phyloP scores from a whole-genome alignment of 2,888 invertebrate genomes.

The Zaprionus obscuricornis region DNA sequence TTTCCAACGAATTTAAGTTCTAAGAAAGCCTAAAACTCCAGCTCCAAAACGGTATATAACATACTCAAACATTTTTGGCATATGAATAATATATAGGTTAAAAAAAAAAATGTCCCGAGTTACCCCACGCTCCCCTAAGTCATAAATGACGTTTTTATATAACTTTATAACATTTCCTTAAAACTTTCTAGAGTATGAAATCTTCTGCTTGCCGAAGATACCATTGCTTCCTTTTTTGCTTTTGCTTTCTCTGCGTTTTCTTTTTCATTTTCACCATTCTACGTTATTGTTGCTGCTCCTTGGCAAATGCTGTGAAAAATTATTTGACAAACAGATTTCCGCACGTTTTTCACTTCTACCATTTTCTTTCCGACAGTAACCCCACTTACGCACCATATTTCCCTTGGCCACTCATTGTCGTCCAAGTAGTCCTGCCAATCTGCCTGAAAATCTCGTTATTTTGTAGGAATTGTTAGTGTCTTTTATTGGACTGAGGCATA shows the following conservation, averaged over 20 bases:
- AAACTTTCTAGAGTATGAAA: too few species aligned
- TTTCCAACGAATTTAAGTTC: too few species aligned
- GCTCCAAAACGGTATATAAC: too few species aligned
- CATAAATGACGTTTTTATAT: too few species aligned
- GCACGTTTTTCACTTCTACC: constrained; percentile 54
- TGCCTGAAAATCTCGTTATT: constrained; percentile 53
- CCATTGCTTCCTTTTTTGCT: not conserved
- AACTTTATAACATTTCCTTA: too few species aligned
- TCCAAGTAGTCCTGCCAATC: constrained; percentile 27
- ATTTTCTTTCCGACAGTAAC: constrained; percentile 1
- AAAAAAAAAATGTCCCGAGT: too few species aligned
- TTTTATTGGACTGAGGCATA: constrained; percentile 56
- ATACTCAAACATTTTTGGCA: too few species aligned
- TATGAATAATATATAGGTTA: too few species aligned
- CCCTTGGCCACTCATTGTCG: not conserved
- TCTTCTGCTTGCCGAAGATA: too few species aligned
- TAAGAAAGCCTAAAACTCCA: too few species aligned
- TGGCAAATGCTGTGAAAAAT: constrained; percentile 65
- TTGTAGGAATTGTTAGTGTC: constrained; percentile 56
- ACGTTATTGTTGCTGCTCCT: constrained; percentile 13
- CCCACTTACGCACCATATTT: too few species aligned
- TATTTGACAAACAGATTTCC: constrained; percentile 77
- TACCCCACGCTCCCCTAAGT: too few species aligned
- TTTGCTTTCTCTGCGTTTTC: constrained; percentile 10
- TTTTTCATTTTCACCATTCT: constrained; percentile 22